Evolutionary conservation across 1,140 invertebrate genomes (phyloP), one percentile per base, ranked within the genome.

Genomic region (Solenopsis invicta): DNA sequence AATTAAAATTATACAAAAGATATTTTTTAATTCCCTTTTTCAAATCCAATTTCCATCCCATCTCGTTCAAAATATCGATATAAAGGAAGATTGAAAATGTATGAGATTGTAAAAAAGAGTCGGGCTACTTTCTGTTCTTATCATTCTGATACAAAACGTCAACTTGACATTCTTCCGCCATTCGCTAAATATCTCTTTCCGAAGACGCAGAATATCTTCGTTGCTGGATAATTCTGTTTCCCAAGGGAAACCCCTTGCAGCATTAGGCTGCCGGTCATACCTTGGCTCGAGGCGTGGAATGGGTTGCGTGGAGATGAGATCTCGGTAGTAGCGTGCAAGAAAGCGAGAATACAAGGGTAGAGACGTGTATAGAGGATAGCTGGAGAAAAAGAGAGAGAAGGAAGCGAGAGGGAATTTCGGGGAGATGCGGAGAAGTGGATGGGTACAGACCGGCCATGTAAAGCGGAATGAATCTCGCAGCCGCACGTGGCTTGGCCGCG

Each of bases 401-500:
- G 86, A 72, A 67, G 85, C 52, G 67, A 67, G 88, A 69, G 90
- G 81, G 87, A 88, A 89, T 91, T 92, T 89, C 71, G 85, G 88
- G 59, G 80, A 87, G 82, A 85, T 67, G 89, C 74, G 69, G 89
- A 87, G 89, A 86, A 88, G 88, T 78, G 89, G 87, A 89, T 78
- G 86, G 85, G 89, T 86, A 92, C 85, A 85, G 88, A 91, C 89
- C 88, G 92, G 90, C 90, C 92, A 91, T 93, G 93, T 93, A 93
- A 92, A 92, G 91, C 90, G 92, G 93, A 93, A 93, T 93, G 93
- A 93, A 93, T 93, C 93, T 93, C 92, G 90, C 87, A 93, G 92
- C 92, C 92, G 93, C 93, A 93, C 93, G 93, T 93, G 93, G 93
- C 92, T 93, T 93, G 93, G 93, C 93, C 92, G 71, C 92, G 92